Percentiles rank a stretch among this genome's conserved stretches.
Evolutionary conservation across 1,140 invertebrate species (phyloP).

Genomic region (Zaprionus lachaisei): DNA sequence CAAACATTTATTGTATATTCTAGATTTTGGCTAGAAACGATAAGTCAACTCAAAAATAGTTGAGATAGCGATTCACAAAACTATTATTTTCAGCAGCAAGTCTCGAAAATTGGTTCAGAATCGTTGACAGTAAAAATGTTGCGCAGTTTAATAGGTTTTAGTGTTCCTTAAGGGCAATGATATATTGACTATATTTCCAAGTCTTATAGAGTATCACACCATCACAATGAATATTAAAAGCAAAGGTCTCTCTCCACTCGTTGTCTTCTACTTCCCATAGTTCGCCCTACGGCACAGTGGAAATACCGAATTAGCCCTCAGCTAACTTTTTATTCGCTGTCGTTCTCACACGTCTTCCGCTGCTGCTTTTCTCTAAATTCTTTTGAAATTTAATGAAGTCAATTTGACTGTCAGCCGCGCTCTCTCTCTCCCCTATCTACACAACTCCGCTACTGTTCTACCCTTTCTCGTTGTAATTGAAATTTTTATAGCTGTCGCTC

Average conservation of each 20-base stretch:
- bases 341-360: conserved; percentile 51
- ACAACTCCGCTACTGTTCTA: background rate
- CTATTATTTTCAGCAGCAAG: too few species aligned
- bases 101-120: too few species aligned
- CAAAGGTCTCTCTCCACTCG: background rate
- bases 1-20: too few species aligned
- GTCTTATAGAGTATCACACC: too few species aligned
- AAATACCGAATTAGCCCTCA: conserved; percentile 1
- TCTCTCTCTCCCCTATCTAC: background rate
- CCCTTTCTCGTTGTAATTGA: conserved; percentile 67
- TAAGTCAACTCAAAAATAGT: too few species aligned
- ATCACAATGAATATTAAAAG: too few species aligned
- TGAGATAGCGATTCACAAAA: too few species aligned
- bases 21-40: too few species aligned
- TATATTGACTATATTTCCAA: too few species aligned
- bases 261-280: background rate
- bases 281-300: background rate
- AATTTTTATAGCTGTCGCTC: conserved; percentile 80
- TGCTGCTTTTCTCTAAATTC: conserved; percentile 60
- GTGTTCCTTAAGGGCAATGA: too few species aligned
- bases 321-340: conserved; percentile 19
- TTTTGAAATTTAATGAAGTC: conserved; percentile 78
- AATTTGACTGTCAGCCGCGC: conserved; percentile 48
- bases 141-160: too few species aligned
- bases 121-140: too few species aligned